Evolutionary conservation across 1,140 invertebrate genomes (phyloP).

Genomic region (Pararge aegeria): DNA sequence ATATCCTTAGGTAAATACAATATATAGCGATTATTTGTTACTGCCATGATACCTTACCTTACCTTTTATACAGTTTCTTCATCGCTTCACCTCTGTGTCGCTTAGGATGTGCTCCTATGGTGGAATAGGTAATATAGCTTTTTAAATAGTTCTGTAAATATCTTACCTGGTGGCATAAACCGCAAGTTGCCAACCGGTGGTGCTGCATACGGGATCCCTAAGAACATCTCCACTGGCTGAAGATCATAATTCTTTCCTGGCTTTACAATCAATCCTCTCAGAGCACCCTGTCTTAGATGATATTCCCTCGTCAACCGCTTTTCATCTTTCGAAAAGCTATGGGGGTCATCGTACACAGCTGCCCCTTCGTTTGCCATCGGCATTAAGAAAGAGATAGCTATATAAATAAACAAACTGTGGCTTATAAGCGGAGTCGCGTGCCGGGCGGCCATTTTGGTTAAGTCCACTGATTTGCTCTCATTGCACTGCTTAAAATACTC

Average conservation of each 20-base stretch:
- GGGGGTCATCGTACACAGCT: slow-evolving; percentile 55
- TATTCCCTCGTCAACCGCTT: slow-evolving; percentile 72
- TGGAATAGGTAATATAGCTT: too few species aligned
- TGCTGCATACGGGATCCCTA: slow-evolving; percentile 94
- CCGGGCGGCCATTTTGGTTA: slow-evolving; percentile 68
- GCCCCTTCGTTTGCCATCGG: slow-evolving; percentile 57
- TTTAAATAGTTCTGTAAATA: too few species aligned
- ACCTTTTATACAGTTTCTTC: too few species aligned
- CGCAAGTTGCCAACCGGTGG: slow-evolving; percentile 90
- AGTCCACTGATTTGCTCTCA: slow-evolving; percentile 55
- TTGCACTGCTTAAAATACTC: slow-evolving; percentile 65
- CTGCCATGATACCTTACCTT: too few species aligned
- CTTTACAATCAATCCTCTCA: slow-evolving; percentile 82
- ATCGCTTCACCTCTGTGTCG: too few species aligned
- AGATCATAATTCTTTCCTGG: slow-evolving; percentile 78
- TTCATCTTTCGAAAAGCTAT: slow-evolving; percentile 57
- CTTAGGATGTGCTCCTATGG: too few species aligned
- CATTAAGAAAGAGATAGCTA: slow-evolving; percentile 64
- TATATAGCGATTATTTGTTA: too few species aligned
- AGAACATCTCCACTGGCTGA: slow-evolving; percentile 81
- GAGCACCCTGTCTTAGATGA: slow-evolving; percentile 78
- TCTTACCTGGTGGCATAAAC: slow-evolving; percentile 91
- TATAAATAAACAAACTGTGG: slow-evolving; percentile 74
- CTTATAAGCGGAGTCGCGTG: slow-evolving; percentile 67
- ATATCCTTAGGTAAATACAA: too few species aligned